Evolutionary conservation across 2,888 invertebrate genomes (phyloP), one percentile per base, ranked within the genome.

Genomic region (Atrina japonica): DNA sequence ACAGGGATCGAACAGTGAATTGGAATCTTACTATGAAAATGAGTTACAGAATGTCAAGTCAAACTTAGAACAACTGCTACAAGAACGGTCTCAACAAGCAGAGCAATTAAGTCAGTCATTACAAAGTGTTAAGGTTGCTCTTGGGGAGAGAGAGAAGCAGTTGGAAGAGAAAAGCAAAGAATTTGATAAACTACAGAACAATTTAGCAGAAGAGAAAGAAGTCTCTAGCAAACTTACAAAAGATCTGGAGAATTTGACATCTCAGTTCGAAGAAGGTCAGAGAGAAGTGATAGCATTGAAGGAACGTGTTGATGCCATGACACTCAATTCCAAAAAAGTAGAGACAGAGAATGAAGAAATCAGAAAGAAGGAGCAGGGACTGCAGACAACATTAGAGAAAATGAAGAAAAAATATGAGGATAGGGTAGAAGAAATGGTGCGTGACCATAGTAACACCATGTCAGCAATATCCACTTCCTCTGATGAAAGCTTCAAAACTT

Each of bases 221-320:
- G 69, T 77, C 16, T 82, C 77, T 71, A 78, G 77, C 9, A 84
- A 84, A 45, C 73, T 86, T 5, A 73, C 76, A 27, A 81, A 81
- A 56, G 84, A 86, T 53, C 70, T 84, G 16, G 82, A 85, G 64
- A 88, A 88, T 55, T 67, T 86, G 63, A 73, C 71, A 45, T 50
- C 59, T 25, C 77, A 80, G 35, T 74, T 71, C 52, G 73, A 77
- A 49, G 43, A 45, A 16, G 60, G 41, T 40, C 77, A 78, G 61
- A 56, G 67, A 23, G 77, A 80, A 58, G 60, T 77, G 5, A 61
- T 64, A 16, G 56, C 66, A 18, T 70, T 82, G 0, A 75, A 73
- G 27, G 25, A 30, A 18, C 66, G 76, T 45, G 18, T 80, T 45
- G 52, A 58, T 18, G 67, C 74, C 16, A 40, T 67, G 1, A 60